These are phyloP conservation scores for Pimephales promelas DNA, from an alignment of 2,113 vertebrate genomes.

Conservation along the genomic window DNA sequence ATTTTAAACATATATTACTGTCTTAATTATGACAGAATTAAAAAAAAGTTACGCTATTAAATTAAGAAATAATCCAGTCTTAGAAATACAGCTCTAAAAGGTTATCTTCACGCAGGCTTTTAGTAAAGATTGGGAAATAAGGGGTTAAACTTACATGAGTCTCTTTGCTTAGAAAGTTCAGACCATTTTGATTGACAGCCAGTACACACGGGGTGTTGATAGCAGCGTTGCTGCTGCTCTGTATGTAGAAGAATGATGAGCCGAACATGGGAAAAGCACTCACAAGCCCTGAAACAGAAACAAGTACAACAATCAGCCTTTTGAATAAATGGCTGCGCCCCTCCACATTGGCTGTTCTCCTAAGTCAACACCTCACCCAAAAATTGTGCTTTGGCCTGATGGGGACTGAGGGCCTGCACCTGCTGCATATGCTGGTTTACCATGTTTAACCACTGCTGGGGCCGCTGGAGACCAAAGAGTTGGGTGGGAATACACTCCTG, in stretches of 20 bases:
- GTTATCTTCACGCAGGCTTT: not conserved
- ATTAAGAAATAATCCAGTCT: not conserved
- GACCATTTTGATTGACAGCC: constrained; percentile 92
- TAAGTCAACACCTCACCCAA: constrained; percentile 78
- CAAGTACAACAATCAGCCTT: constrained; percentile 9
- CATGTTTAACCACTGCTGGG: constrained; percentile 87
- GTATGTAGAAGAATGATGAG: constrained; percentile 96
- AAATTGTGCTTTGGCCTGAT: constrained; percentile 94
- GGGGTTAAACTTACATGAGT: constrained; percentile 84
- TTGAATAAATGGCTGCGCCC: not conserved
- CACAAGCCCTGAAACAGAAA: constrained; percentile 82
- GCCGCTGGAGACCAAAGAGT: constrained; percentile 78
- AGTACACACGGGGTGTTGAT: constrained; percentile 89
- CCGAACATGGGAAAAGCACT: constrained; percentile 93
- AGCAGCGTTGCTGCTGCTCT: constrained; percentile 85
- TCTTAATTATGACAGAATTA: not conserved
- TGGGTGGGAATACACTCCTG: constrained; percentile 88
- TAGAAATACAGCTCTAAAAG: not conserved
- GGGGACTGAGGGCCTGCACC: constrained; percentile 85
- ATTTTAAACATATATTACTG: not conserved
- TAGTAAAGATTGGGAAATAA: not conserved
- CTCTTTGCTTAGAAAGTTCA: constrained; percentile 92
- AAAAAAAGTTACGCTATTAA: not conserved
- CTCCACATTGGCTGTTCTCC: not conserved
- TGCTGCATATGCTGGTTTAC: constrained; percentile 87